A percentile compares a stretch with the other conserved stretches of the same genome.
Conservation (phyloP, 2,888 invertebrate species). For the Cephalotes varians region DNA sequence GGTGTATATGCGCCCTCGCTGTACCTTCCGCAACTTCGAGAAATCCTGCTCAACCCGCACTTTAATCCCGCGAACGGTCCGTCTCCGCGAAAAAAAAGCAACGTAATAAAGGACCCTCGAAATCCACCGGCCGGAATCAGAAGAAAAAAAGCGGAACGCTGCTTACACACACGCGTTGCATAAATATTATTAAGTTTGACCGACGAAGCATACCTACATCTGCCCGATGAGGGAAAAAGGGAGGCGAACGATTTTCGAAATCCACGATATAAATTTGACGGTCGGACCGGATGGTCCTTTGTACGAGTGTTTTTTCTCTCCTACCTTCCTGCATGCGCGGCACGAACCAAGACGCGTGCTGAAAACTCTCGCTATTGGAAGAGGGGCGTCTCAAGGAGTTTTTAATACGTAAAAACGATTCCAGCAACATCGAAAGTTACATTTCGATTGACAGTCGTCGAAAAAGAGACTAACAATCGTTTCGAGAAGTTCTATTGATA, state of each 20-base stretch:
- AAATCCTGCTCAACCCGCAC: conserved; percentile 51
- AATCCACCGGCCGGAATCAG: conserved; percentile 57
- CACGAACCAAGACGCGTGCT: conserved; percentile 58
- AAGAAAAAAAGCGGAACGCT: conserved; percentile 42
- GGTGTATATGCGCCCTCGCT: background rate
- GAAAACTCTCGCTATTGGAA: conserved; percentile 17
- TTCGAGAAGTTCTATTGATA: background rate
- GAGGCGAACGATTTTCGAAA: conserved; percentile 60
- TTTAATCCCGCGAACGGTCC: conserved; percentile 62
- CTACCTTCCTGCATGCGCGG: conserved; percentile 40
- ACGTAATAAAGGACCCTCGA: conserved; percentile 66
- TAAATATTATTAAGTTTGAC: conserved; percentile 82
- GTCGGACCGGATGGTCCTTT: conserved; percentile 71
- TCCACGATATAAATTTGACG: conserved; percentile 75
- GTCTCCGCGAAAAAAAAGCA: conserved; percentile 54
- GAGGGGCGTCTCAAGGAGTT: conserved; percentile 7
- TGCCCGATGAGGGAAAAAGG: conserved; percentile 68
- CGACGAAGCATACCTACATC: conserved; percentile 80
- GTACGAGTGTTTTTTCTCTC: conserved; percentile 55
- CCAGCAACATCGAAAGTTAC: background rate
- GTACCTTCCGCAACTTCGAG: background rate
- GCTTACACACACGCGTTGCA: conserved; percentile 78
- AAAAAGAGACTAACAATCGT: background rate
- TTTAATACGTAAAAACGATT: conserved; percentile 21
- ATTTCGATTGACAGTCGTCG: background rate